Evolutionary conservation across 2,888 invertebrate species (phyloP), one percentile per base, ranked within the genome.

Genomic region (Pantelozetes paolii): DNA sequence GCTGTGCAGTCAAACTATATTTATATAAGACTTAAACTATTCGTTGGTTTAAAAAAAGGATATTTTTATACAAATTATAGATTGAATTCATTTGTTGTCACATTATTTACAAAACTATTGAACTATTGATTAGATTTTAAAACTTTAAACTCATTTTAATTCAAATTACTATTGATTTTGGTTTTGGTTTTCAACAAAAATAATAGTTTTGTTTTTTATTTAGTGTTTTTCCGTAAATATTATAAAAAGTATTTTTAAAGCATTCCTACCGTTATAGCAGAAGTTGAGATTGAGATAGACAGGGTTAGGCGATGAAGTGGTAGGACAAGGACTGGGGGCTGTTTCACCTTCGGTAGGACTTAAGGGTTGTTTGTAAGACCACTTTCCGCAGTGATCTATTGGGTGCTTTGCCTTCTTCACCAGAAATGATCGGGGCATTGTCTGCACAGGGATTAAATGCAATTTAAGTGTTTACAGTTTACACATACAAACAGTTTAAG

Each of bases 401-500:
- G 77, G 78, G 57, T 77, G 74, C 62, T 77, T 78, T 20, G 75
- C 77, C 74, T 78, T 78, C 71, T 78, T 78, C n/a, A 78, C 78
- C 48, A 78, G 73, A 67, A 78, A 78, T 11, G 78, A 78, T 8
- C 78, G 75, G 26, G 78, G 78, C 78, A 78, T 78, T 54, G 30
- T 71, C 64, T 64, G 36, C 20, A 64, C 30, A 36, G 64, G 32
- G 1, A 32, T 32, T 15, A 57, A 11, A 48, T 48, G 3, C 48
- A 48, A 36, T 11, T n/a, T n/a, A n/a, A n/a, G n/a, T n/a, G n/a
- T n/a, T n/a, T n/a, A n/a, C n/a, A 8, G 36, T 36, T 36, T 36
- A 36, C 36, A 36, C 15, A 48, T 11, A 48, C 3, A 48, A 48
- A n/a, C n/a, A n/a, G n/a, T n/a, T n/a, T n/a, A n/a, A n/a, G n/a